Conservation (phyloP, 2,113 vertebrate genomes). For the Tupaia chinensis region DNA sequence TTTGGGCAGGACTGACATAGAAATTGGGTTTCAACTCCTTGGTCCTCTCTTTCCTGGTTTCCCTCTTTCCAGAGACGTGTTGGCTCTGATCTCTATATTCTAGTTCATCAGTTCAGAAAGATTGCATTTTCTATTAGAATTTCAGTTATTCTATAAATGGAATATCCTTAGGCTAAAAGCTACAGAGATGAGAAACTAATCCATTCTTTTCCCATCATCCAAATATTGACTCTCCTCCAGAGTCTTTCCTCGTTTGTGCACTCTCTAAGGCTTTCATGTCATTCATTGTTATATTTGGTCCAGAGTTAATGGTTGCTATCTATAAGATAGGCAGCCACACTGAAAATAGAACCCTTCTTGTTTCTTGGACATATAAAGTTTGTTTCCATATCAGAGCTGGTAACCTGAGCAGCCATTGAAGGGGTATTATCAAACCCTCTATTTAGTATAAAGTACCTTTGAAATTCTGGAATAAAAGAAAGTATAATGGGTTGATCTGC, state of each 20-base stretch:
- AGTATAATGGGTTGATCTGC: neutral
- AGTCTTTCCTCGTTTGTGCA: neutral
- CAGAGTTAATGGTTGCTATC: neutral
- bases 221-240: neutral
- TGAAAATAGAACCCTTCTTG: neutral
- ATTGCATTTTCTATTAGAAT: neutral
- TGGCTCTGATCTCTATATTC: neutral
- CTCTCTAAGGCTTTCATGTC: neutral
- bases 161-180: neutral
- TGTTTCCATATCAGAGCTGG: neutral
- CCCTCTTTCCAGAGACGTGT: neutral
- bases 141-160: neutral
- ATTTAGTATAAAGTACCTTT: neutral
- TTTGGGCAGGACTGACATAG: neutral
- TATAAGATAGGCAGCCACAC: neutral
- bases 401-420: neutral
- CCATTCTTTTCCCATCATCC: neutral
- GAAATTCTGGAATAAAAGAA: conserved; percentile 10
- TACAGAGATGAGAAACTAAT: neutral
- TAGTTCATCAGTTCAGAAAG: neutral
- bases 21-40: neutral
- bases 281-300: neutral
- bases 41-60: neutral
- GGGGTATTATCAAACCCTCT: neutral
- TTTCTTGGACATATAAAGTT: neutral